Evolutionary conservation across 1,140 invertebrate species (phyloP).

Genomic region (Scaptomyza graminum): DNA sequence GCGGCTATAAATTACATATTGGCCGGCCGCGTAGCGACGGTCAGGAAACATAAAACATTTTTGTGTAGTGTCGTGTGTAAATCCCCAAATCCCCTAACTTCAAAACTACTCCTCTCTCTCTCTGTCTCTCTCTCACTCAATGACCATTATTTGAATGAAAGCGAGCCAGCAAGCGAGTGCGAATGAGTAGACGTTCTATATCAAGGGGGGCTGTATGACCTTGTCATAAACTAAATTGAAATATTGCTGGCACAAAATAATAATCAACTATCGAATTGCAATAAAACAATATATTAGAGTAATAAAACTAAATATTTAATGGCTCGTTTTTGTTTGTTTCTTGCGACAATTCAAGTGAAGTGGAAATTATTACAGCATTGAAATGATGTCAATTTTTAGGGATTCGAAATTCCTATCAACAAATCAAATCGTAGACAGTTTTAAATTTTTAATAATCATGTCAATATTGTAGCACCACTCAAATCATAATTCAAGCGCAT

Average conservation of each 20-base stretch:
- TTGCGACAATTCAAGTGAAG: background rate
- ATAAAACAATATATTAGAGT: background rate
- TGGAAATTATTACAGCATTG: background rate
- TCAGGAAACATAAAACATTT: conserved; percentile 57
- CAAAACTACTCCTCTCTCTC: background rate
- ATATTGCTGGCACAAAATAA: conserved; percentile 20
- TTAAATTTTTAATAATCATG: no score
- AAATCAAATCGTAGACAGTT: no score
- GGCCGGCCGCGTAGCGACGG: conserved; percentile 29
- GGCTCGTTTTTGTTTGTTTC: background rate
- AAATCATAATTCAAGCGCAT: no score
- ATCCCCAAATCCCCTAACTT: conserved; percentile 17
- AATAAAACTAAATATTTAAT: conserved; percentile 4
- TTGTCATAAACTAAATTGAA: conserved; percentile 46
- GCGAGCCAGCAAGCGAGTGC: background rate
- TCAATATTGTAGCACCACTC: no score
- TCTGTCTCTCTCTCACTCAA: background rate
- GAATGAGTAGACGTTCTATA: conserved; percentile 6
- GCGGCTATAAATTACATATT: conserved; percentile 62
- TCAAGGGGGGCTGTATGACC: conserved; percentile 29
- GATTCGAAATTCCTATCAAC: no score
- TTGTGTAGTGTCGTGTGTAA: conserved; percentile 58
- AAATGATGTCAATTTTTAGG: no score
- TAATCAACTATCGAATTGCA: conserved; percentile 28
- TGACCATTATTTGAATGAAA: conserved; percentile 41